Evolutionary conservation across 2,797 vertebrate species (phyloP), one percentile per base, ranked within the genome.

Genomic region (Xenops minutus): DNA sequence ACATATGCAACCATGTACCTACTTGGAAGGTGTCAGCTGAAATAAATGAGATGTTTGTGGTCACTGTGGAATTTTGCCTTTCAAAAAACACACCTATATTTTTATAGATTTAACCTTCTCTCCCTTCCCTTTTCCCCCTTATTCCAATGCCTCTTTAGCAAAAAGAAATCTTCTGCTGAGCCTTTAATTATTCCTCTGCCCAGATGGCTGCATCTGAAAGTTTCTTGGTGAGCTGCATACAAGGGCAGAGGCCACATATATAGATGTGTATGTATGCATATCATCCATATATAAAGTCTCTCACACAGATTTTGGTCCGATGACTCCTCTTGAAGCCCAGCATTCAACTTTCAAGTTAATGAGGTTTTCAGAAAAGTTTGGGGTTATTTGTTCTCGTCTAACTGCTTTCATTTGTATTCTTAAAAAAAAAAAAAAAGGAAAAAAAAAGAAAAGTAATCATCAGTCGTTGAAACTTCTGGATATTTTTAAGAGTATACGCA

Each of bases 11-110:
- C 73, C 12, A 23, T 82, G 36, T 84, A 86, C 76, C 73, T 85
- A n/a, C 52, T 64, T 4, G 22, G 73, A 79, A 91, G 51, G 48
- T 95, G 73, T 92, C 88, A 95, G 68, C 63, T 89, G 69, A 92
- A 93, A 92, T 84, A 79, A 84, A 92, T 34, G 49, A 71, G 72
- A 73, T 85, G 29, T 76, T 91, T 64, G 66, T 79, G 73, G 66
- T 68, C 34, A 6, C 74, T 79, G 44, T 48, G 61, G n/a, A 88
- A 82, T 88, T 96, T 66, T 58, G 37, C 82, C 61, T 94, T 12
- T 43, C 67, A 88, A 68, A 56, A 55, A 77, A 14, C 24, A 11
- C 21, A 16, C 14, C 32, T 63, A 9, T 37, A 9, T 41, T 69
- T 75, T 89, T 73, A 46, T 13, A 52, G 26, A 43, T 51, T 86